These are phyloP conservation scores for Casuarius casuarius DNA, from an alignment of 2,113 vertebrate species.

Conservation along the genomic window DNA sequence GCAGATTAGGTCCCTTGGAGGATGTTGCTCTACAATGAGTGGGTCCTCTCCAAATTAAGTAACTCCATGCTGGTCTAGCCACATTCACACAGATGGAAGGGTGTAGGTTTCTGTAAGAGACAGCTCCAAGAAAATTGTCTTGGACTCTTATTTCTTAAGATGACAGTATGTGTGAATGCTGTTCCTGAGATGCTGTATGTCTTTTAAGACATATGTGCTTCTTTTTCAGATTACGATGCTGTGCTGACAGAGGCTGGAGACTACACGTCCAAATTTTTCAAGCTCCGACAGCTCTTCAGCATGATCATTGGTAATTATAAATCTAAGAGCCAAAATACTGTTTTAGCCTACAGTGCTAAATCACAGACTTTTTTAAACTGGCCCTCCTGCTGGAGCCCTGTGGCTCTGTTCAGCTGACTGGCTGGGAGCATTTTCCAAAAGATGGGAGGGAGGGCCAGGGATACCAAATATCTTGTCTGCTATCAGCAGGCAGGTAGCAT, in stretches of 20 bases:
- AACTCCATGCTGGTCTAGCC: not conserved
- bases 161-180: not conserved
- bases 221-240: conserved; percentile 91
- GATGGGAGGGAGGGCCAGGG: not conserved
- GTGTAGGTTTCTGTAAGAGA: not conserved
- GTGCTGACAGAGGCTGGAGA: conserved; percentile 93
- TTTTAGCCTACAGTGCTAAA: not conserved
- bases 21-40: not conserved
- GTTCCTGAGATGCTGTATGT: not conserved
- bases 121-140: not conserved
- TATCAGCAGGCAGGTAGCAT: not conserved
- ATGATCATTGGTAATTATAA: conserved; percentile 79
- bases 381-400: not conserved
- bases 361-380: not conserved
- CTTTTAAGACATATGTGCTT: not conserved
- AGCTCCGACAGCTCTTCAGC: conserved; percentile 85
- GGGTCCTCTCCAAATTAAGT: not conserved
- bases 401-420: not conserved
- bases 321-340: not conserved
- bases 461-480: not conserved
- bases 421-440: not conserved
- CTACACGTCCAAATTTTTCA: conserved; percentile 92
- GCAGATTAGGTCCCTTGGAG: not conserved
- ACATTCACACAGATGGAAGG: not conserved
- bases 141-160: not conserved